These are phyloP conservation scores for Leucania comma DNA, from an alignment of 2,888 invertebrate genomes.

Conservation along the genomic window DNA sequence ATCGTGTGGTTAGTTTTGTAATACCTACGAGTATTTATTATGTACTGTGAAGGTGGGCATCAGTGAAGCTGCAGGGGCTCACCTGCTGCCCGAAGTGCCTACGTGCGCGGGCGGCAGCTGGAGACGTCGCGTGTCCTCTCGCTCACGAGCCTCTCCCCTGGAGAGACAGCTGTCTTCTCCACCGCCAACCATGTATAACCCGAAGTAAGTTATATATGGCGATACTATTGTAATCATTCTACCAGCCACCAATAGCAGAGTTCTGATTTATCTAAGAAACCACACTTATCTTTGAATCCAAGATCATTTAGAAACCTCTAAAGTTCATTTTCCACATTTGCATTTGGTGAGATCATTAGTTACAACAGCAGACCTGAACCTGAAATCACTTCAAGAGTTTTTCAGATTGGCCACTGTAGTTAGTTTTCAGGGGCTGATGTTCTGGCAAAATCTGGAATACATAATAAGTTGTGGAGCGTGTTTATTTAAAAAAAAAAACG, in stretches of 20 bases:
- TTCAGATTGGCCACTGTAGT: neutral
- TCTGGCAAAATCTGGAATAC: too few relatives aligned
- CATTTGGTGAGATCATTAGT: too few relatives aligned
- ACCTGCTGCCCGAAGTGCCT: slow-evolving; percentile 83
- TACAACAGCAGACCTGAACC: neutral
- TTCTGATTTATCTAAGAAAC: too few relatives aligned
- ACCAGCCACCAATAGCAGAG: neutral
- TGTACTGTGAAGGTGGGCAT: slow-evolving; percentile 75
- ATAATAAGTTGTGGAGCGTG: neutral
- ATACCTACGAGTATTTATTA: too few relatives aligned
- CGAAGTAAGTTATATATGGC: slow-evolving; percentile 62
- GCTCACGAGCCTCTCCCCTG: slow-evolving; percentile 72
- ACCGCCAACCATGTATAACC: slow-evolving; percentile 78
- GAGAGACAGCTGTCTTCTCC: slow-evolving; percentile 84
- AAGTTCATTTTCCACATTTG: too few relatives aligned
- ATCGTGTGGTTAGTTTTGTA: too few relatives aligned
- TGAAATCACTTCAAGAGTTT: neutral
- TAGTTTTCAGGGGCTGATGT: neutral
- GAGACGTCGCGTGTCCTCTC: slow-evolving; percentile 75
- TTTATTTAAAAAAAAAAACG: neutral
- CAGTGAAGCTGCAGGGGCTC: slow-evolving; percentile 83
- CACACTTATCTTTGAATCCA: too few relatives aligned
- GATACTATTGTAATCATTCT: neutral
- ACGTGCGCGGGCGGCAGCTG: slow-evolving; percentile 84
- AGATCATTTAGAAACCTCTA: too few relatives aligned